phyloP scores from a whole-genome alignment of 2,888 invertebrate genomes.

The Drosophila glabriapex region DNA sequence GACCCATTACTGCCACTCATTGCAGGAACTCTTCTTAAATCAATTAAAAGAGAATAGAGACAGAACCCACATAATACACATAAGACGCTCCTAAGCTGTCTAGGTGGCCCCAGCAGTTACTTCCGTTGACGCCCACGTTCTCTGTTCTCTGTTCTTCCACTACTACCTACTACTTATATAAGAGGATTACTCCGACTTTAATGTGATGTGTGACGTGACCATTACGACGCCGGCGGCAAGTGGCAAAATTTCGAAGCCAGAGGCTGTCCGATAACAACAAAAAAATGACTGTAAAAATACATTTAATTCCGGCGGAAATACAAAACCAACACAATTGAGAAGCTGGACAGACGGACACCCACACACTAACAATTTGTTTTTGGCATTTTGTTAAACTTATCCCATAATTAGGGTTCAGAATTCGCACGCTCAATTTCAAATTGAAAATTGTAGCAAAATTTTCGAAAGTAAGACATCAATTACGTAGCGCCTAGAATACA shows the following conservation, averaged over 20 bases:
- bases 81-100: constrained; percentile 39
- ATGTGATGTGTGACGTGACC: constrained; percentile 71
- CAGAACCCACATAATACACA: constrained; percentile 29
- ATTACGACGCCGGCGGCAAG: constrained; percentile 60
- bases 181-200: constrained; percentile 68
- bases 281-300: constrained; percentile 40
- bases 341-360: constrained; percentile 26
- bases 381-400: constrained; percentile 47
- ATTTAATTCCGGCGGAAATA: constrained; percentile 78
- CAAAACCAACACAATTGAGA: constrained; percentile 37
- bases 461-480: constrained; percentile 71
- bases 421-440: constrained; percentile 82
- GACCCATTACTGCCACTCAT: constrained; percentile 25
- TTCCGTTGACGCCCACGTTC: constrained; percentile 69
- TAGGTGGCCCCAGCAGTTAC: constrained; percentile 55
- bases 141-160: background rate
- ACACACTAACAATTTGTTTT: constrained; percentile 16
- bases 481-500: constrained; percentile 28
- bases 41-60: background rate
- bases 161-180: constrained; percentile 29
- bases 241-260: constrained; percentile 39
- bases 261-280: constrained; percentile 7
- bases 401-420: constrained; percentile 77
- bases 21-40: constrained; percentile 7
- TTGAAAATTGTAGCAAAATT: constrained; percentile 72